Evolutionary conservation across 2,888 invertebrate species (phyloP), one percentile per base, ranked within the genome.

Genomic region (Microctonus aethiopoides): DNA sequence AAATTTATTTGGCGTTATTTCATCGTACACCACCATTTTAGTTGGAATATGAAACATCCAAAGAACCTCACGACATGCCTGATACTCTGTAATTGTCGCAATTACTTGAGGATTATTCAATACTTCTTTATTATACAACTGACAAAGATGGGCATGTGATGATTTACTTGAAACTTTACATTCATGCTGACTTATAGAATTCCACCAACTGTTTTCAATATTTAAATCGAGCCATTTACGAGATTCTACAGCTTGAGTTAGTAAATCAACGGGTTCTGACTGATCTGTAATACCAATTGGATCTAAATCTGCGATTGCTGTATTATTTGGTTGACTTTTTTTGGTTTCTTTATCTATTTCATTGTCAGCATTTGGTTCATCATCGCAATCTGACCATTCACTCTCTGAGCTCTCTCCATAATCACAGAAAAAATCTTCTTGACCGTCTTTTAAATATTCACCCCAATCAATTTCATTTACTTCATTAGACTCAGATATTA

Each of bases 391-490:
- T 0, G 88, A 87, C 83, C 83, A 84, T 65, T 82, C 81, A 81
- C 70, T 68, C 1, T 71, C 64, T 5, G 41, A 64, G 41, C 83
- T 83, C 57, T 83, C 83, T 54, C 80, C 77, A 69, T 81, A 84
- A 67, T 86, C 75, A 20, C 78, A 76, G 39, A 85, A 85, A 76
- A 87, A 87, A 6, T 83, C 77, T 13, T 81, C 80, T 64, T 88
- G 84, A 1, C 87, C 89, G 70, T 89, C 88, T 54, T 82, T 87
- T 36, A 89, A 81, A 80, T 89, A 89, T 32, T 84, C 81, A 1
- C 79, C 86, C 89, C 89, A 89, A 75, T 89, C 86, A 46, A 89
- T 87, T 57, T 85, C 84, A 70, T 88, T 87, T 6, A 84, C 79
- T 54, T 85, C 79, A 29, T 78, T 78, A 11, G 74, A 69, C 1